Base-by-base conservation (phyloP, 2,888 invertebrate species). In the Arctia plantaginis region DNA sequence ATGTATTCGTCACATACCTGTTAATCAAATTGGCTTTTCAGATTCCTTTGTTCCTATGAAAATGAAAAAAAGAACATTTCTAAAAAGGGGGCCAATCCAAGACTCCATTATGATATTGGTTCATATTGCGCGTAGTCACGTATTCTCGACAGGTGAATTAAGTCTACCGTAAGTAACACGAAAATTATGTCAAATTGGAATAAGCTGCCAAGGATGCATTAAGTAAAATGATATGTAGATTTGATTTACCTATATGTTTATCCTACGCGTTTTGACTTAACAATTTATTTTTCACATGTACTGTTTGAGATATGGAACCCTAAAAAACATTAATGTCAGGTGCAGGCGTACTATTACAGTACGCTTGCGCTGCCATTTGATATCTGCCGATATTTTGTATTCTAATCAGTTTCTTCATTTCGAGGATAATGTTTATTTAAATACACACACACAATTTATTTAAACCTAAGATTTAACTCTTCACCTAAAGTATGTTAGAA, bases 101-200 rank as follows among this genome's bases (percentile, higher is more conserved):
- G 72, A 66, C 70, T 71, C 75, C 44, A 39, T 73, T 35, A 20
- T 68, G 70, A 71, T 68, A 74, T 65, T 65, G 65, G 33, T 47
- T 47, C 65, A 47, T 65, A 30, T 30, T 30, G 30, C 18, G 27
- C 62, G 30, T 30, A 62, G 62, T 30, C 62, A 62, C 62, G 62
- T 62, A 62, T 62, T 62, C 62, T 62, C 62, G 62, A 62, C 62
- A 62, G 27, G 62, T 62, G 62, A 30, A 62, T 62, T 62, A 62
- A 62, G 30, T 62, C 62, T 30, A 30, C 15, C 30, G 30, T 62
- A 62, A 62, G 62, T 62, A 62, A 62, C 18, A 62, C 8, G 62
- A 62, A 62, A 62, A 62, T 62, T 62, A 62, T 62, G 62, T 62
- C 62, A 62, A 62, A 62, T 30, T 62, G 62, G 18, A 62, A 62